Conservation (phyloP, 2,888 invertebrate genomes). For the Lysandra bellargus region DNA sequence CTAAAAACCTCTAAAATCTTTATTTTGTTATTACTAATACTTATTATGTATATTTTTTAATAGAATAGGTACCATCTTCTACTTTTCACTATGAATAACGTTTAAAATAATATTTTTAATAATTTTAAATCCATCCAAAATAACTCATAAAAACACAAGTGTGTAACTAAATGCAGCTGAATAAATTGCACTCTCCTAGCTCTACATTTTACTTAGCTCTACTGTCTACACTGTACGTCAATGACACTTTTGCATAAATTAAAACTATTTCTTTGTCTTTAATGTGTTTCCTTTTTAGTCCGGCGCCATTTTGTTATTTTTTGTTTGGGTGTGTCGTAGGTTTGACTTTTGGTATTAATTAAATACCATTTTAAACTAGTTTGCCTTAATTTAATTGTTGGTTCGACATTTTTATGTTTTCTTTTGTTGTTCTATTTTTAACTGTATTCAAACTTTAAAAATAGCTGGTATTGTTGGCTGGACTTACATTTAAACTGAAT, state of each 20-base stretch:
- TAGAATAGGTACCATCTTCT: no score
- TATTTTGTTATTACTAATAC: no score
- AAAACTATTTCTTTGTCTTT: conserved; percentile 18
- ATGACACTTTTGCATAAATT: conserved; percentile 19
- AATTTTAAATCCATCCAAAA: background rate
- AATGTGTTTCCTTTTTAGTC: conserved; percentile 6
- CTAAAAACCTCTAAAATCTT: no score
- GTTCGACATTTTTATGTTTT: background rate
- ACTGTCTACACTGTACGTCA: background rate
- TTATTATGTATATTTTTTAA: no score
- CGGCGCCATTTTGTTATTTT: background rate
- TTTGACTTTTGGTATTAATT: background rate
- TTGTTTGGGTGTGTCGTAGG: background rate
- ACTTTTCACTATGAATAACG: no score
- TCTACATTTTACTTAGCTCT: background rate
- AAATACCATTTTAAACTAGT: background rate
- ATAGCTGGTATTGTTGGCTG: background rate
- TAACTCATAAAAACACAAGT: background rate
- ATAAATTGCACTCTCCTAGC: background rate
- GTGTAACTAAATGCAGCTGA: background rate
- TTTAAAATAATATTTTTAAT: no score
- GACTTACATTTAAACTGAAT: no score
- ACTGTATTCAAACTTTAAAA: background rate
- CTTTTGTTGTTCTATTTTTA: background rate
- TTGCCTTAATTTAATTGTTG: background rate